phyloP scores from a whole-genome alignment of 2,113 vertebrate species.

The Plectropomus leopardus region DNA sequence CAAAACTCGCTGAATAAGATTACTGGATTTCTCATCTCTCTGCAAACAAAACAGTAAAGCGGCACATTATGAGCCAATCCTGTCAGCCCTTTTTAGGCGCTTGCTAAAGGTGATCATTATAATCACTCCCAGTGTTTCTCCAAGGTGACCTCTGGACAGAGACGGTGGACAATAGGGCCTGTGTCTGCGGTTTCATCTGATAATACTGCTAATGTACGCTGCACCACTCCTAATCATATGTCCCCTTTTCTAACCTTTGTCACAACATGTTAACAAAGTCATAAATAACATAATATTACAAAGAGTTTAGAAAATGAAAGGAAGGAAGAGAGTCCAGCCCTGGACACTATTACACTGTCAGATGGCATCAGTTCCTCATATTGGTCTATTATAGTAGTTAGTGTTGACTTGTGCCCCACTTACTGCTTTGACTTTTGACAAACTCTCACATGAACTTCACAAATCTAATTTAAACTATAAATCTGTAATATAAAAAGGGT shows the following conservation, averaged over 20 bases:
- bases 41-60: slow-evolving; percentile 9
- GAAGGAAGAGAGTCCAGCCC: not conserved
- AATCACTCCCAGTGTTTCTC: slow-evolving; percentile 60
- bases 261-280: slow-evolving; percentile 9
- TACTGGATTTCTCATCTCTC: slow-evolving; percentile 21
- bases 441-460: too few relatives aligned
- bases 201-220: slow-evolving; percentile 38
- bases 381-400: too few relatives aligned
- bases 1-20: slow-evolving; percentile 29
- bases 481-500: too few relatives aligned
- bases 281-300: slow-evolving; percentile 5
- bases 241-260: slow-evolving; percentile 16
- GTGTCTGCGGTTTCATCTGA: slow-evolving; percentile 33
- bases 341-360: not conserved
- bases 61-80: not conserved
- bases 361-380: not conserved
- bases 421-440: too few relatives aligned
- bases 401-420: too few relatives aligned
- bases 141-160: slow-evolving; percentile 43
- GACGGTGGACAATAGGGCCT: not conserved
- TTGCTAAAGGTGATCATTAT: slow-evolving; percentile 50
- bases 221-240: slow-evolving; percentile 5
- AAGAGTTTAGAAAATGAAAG: slow-evolving; percentile 15
- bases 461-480: too few relatives aligned
- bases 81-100: not conserved